Evolutionary conservation across 2,888 invertebrate genomes (phyloP).

Genomic region (Lasioglossum figueresi): DNA sequence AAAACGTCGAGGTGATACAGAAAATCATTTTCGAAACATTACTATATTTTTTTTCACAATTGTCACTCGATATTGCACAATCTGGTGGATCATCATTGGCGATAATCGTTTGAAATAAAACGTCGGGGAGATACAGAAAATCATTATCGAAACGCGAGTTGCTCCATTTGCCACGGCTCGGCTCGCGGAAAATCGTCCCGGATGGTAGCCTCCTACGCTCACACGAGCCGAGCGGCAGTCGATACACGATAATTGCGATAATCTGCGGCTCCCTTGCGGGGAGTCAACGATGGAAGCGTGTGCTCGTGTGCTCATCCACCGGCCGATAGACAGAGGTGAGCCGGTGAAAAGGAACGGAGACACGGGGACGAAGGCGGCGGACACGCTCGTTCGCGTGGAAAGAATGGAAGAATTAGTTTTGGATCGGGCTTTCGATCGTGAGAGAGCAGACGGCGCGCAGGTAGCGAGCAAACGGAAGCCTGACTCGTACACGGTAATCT

Average conservation of each 20-base stretch:
- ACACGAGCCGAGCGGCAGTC: neutral
- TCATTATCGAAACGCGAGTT: neutral
- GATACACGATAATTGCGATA: conserved; percentile 3
- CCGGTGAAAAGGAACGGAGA: conserved; percentile 42
- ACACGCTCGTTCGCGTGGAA: conserved; percentile 60
- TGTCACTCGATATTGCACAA: no score
- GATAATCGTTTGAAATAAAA: neutral
- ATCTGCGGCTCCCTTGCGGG: neutral
- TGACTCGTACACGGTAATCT: conserved; percentile 69
- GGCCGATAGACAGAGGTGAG: conserved; percentile 9
- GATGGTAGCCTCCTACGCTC: neutral
- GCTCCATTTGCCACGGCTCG: neutral
- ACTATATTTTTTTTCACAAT: no score
- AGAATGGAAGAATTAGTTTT: conserved; percentile 67
- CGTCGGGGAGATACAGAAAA: neutral
- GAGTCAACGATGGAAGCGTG: neutral
- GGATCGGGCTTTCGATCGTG: conserved; percentile 72
- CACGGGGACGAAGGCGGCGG: conserved; percentile 36
- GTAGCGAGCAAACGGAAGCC: conserved; percentile 70
- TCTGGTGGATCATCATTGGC: no score
- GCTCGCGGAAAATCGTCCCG: neutral
- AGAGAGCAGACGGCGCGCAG: conserved; percentile 63
- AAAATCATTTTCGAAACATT: neutral
- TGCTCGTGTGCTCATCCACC: neutral
- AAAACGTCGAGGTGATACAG: neutral